A percentile compares a stretch with the other conserved stretches of the same genome.
Evolutionary conservation across 92 coral and sea anemone species (phyloP).

Genomic region (Parazoanthus darwini): DNA sequence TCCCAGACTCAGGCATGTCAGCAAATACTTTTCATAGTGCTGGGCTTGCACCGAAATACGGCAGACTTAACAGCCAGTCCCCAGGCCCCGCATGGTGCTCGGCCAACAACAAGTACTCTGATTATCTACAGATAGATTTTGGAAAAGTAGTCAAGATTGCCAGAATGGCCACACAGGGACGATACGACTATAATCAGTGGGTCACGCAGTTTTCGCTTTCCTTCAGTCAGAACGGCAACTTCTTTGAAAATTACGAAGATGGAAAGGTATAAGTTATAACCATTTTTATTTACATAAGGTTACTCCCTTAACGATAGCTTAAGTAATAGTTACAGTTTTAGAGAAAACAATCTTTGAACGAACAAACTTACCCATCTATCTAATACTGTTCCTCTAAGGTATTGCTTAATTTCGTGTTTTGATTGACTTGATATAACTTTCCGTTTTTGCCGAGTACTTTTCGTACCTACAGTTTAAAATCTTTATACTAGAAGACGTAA

Average conservation of each 20-base stretch:
- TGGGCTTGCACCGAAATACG: background rate
- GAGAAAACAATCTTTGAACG: no score
- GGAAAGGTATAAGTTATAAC: constrained; percentile 9
- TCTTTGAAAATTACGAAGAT: background rate
- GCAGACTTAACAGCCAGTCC: background rate
- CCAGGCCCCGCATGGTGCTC: background rate
- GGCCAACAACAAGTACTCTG: background rate
- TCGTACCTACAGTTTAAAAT: no score
- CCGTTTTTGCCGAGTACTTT: no score
- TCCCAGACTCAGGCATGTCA: constrained; percentile 16
- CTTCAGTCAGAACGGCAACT: constrained; percentile 14
- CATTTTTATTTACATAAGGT: background rate
- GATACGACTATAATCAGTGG: background rate
- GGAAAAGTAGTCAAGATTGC: constrained; percentile 18
- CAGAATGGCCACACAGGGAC: constrained; percentile 26
- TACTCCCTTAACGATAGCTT: no score
- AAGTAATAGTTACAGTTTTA: no score
- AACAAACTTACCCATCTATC: no score
- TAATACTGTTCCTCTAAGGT: no score
- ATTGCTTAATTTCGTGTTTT: no score
- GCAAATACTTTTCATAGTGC: background rate
- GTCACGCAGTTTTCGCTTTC: constrained; percentile 4
- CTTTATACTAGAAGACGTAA: no score
- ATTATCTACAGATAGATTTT: constrained; percentile 25
- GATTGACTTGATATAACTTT: no score